Percentiles rank a stretch among this genome's conserved stretches.
These are phyloP conservation scores for Apostichopus californicus DNA, from an alignment of 35 echinoderm and acorn worm genomes.

Conservation along the genomic window DNA sequence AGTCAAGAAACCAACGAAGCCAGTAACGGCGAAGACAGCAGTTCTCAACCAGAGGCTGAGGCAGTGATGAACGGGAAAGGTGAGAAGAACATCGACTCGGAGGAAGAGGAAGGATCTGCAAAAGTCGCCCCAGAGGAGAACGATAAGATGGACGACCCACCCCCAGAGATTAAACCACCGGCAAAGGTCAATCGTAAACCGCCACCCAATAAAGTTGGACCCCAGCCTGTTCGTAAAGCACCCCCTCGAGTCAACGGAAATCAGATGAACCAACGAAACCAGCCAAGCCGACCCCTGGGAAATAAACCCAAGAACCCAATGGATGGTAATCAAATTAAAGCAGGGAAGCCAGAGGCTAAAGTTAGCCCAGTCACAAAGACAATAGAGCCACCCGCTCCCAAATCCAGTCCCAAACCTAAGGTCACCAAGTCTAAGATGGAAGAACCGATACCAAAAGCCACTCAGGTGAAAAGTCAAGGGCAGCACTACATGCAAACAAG, in stretches of 20 bases:
- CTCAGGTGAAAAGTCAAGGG: constrained; percentile 59
- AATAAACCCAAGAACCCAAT: constrained; percentile 49
- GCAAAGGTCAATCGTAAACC: constrained; percentile 31
- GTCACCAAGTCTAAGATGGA: constrained; percentile 1
- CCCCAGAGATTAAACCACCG: constrained; percentile 41
- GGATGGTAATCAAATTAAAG: constrained; percentile 30
- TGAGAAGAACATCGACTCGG: constrained; percentile 10
- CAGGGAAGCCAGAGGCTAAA: constrained; percentile 55
- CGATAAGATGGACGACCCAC: constrained; percentile 5
- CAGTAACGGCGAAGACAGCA: constrained; percentile 19
- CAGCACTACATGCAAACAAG: constrained; percentile 61
- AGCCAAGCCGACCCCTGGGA: constrained; percentile 27
- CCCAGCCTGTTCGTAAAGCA: neutral
- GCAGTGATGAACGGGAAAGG: constrained; percentile 12
- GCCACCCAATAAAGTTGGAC: constrained; percentile 7
- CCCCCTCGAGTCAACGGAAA: constrained; percentile 7
- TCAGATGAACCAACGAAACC: constrained; percentile 37
- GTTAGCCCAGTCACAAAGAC: constrained; percentile 60
- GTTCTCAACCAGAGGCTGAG: constrained; percentile 33
- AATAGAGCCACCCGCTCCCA: constrained; percentile 36
- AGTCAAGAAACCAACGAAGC: constrained; percentile 15
- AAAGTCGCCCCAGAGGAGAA: neutral
- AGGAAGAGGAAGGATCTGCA: neutral
- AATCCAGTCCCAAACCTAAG: constrained; percentile 43
- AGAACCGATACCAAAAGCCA: constrained; percentile 48